Evolutionary conservation across 1,140 invertebrate species (phyloP).

Genomic region (Macrocentrus cingulum): DNA sequence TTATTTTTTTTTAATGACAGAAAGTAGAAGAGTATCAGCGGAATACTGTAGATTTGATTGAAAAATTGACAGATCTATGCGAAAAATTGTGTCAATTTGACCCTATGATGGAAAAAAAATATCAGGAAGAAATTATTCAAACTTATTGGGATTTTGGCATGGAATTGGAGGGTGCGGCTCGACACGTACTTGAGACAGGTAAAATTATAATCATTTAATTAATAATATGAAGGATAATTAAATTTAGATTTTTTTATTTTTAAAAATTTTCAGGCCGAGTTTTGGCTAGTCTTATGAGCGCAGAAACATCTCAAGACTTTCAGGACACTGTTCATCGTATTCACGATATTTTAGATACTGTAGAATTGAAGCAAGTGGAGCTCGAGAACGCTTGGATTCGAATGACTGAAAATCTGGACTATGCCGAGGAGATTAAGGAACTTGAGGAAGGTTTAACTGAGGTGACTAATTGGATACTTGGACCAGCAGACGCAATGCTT

Average conservation of each 20-base stretch:
- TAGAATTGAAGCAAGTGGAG: constrained; percentile 63
- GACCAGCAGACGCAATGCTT: constrained; percentile 71
- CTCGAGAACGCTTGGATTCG: constrained; percentile 65
- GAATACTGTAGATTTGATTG: constrained; percentile 57
- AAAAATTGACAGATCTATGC: constrained; percentile 62
- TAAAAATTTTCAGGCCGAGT: constrained; percentile 36
- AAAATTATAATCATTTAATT: too few species aligned
- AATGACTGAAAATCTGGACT: constrained; percentile 63
- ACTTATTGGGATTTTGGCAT: constrained; percentile 41
- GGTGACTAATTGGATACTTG: constrained; percentile 78
- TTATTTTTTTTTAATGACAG: constrained; percentile 47
- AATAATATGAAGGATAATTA: too few species aligned
- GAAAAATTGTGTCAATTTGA: constrained; percentile 50
- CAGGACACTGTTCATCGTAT: constrained; percentile 64
- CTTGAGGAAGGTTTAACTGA: constrained; percentile 66
- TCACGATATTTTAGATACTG: constrained; percentile 61
- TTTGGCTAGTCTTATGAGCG: constrained; percentile 39
- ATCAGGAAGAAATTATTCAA: constrained; percentile 38
- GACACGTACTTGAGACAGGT: constrained; percentile 47
- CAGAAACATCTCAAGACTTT: constrained; percentile 63
- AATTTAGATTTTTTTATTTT: constrained; percentile 17
- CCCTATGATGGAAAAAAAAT: constrained; percentile 37
- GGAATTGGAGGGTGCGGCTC: constrained; percentile 37
- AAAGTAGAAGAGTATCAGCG: constrained; percentile 66
- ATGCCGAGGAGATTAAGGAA: constrained; percentile 63